A percentile compares a stretch with the other conserved stretches of the same genome.
phyloP scores from a whole-genome alignment of 2,888 invertebrate genomes.

The Agrochola lychnidis region DNA sequence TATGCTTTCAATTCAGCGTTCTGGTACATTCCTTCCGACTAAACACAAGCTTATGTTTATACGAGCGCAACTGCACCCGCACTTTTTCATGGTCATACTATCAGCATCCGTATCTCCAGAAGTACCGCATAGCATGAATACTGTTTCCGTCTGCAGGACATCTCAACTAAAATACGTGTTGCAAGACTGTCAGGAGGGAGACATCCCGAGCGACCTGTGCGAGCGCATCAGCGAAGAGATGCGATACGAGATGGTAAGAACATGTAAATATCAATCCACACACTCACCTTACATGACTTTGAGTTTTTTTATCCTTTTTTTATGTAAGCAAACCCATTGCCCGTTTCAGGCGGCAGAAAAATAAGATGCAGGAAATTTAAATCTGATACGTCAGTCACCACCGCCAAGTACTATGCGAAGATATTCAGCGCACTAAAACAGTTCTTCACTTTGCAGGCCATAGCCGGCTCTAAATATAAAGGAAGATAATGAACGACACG shows the following conservation, averaged over 20 bases:
- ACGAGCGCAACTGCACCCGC: neutral
- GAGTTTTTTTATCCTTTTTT: constrained; percentile 72
- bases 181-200: constrained; percentile 96
- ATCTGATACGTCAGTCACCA: constrained; percentile 86
- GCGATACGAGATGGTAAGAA: constrained; percentile 96
- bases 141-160: constrained; percentile 90
- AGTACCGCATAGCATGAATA: neutral
- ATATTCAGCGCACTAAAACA: constrained; percentile 89
- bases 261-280: constrained; percentile 88
- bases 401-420: constrained; percentile 87
- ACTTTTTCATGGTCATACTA: too few relatives aligned
- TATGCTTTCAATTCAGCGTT: neutral
- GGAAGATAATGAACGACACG: constrained; percentile 79
- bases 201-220: constrained; percentile 97
- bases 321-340: constrained; percentile 77
- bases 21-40: neutral
- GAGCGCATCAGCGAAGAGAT: constrained; percentile 97
- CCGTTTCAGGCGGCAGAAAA: constrained; percentile 89
- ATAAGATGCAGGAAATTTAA: constrained; percentile 87
- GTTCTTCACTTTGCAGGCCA: constrained; percentile 89
- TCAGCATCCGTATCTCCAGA: neutral
- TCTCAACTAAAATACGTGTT: constrained; percentile 96
- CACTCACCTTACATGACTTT: constrained; percentile 61
- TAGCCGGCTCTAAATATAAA: constrained; percentile 88
- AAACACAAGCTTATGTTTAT: neutral